These are phyloP conservation scores for Eurytoma adleriae DNA, from an alignment of 2,888 invertebrate genomes.

Conservation along the genomic window DNA sequence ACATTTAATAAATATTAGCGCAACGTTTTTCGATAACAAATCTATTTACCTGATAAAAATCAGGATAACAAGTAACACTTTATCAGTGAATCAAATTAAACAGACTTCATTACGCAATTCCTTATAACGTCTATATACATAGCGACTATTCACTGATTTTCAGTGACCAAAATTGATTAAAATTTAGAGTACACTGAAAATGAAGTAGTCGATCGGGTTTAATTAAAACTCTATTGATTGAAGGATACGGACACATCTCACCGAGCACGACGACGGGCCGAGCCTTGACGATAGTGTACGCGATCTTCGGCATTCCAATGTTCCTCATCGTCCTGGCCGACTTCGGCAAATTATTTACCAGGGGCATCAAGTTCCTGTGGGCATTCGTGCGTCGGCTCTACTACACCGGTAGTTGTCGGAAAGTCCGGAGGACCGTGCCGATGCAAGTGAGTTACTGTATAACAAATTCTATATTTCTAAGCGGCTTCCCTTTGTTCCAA, in stretches of 20 bases:
- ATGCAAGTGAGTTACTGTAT: slow-evolving; percentile 80
- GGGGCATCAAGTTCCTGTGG: slow-evolving; percentile 93
- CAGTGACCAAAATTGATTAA: not conserved
- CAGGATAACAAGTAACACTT: too few species aligned
- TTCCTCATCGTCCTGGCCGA: slow-evolving; percentile 96
- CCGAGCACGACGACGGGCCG: slow-evolving; percentile 92
- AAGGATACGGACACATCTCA: slow-evolving; percentile 98
- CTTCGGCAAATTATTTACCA: slow-evolving; percentile 93
- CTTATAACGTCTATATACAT: too few species aligned
- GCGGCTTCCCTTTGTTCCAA: too few species aligned
- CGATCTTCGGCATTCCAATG: slow-evolving; percentile 96
- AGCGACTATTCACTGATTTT: too few species aligned
- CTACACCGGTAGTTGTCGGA: slow-evolving; percentile 90
- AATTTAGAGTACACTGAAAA: not conserved
- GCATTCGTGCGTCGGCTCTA: slow-evolving; percentile 89
- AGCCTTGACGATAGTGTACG: slow-evolving; percentile 93
- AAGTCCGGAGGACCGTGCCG: slow-evolving; percentile 85
- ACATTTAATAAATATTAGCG: too few species aligned
- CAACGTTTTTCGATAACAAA: too few species aligned
- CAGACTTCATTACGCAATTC: too few species aligned
- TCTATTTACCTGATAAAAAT: too few species aligned
- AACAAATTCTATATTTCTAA: too few species aligned
- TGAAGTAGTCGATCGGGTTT: too few species aligned
- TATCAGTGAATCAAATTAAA: too few species aligned
- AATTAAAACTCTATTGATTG: not conserved